These are phyloP conservation scores for Laspeyria flexula DNA, from an alignment of 2,888 invertebrate genomes.

Conservation along the genomic window DNA sequence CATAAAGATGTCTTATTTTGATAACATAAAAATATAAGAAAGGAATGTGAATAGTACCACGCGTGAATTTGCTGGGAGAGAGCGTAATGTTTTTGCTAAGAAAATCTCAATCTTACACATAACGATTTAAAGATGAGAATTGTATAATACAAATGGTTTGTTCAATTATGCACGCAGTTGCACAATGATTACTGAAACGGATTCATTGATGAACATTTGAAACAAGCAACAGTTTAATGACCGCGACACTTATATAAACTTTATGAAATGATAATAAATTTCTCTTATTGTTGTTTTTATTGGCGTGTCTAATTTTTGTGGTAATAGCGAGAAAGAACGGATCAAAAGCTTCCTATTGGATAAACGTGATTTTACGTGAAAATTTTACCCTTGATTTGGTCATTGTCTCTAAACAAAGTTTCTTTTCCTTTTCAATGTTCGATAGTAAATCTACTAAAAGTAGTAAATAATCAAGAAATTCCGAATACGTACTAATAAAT, in stretches of 20 bases:
- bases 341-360: too few relatives aligned
- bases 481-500: too few relatives aligned
- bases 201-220: constrained; percentile 42
- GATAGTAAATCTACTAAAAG: too few relatives aligned
- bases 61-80: constrained; percentile 19
- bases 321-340: too few relatives aligned
- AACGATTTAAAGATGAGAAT: not conserved
- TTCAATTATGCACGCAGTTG: constrained; percentile 34
- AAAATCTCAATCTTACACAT: constrained; percentile 3
- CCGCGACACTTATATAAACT: constrained; percentile 14
- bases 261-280: not conserved
- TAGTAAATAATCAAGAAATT: too few relatives aligned
- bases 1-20: constrained; percentile 36
- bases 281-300: not conserved
- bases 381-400: too few relatives aligned
- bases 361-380: too few relatives aligned
- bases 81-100: not conserved
- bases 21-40: constrained; percentile 30
- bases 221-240: constrained; percentile 20
- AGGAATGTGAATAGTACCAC: constrained; percentile 29
- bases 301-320: too few relatives aligned
- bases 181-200: constrained; percentile 32
- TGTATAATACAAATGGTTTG: not conserved
- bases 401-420: too few relatives aligned
- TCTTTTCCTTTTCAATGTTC: too few relatives aligned